Percentiles rank a stretch among this genome's conserved stretches.
phyloP scores from a whole-genome alignment of 2,797 vertebrate genomes.

The Enteromius viviparus region DNA sequence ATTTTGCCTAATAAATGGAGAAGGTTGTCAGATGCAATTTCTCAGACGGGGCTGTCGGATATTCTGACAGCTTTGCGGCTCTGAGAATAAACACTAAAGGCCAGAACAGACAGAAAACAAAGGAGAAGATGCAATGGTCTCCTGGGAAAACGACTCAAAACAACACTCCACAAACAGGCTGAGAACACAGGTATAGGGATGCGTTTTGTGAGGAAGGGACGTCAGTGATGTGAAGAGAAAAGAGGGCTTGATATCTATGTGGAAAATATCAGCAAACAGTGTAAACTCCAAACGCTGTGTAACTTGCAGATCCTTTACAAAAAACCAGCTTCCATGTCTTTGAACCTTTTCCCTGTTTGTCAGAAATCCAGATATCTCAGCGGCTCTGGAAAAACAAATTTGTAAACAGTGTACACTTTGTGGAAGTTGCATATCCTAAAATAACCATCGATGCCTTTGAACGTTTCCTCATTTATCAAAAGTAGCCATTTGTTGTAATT shows the following conservation, averaged over 20 bases:
- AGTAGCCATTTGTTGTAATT: background rate
- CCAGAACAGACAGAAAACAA: constrained; percentile 42
- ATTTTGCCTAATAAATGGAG: constrained; percentile 46
- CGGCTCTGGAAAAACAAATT: constrained; percentile 6
- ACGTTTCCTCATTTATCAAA: constrained; percentile 8
- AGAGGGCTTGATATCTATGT: constrained; percentile 42
- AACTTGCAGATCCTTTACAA: constrained; percentile 18
- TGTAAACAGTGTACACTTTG: background rate
- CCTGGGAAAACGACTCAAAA: constrained; percentile 23
- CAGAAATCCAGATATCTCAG: constrained; percentile 5
- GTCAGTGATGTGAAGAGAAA: constrained; percentile 30
- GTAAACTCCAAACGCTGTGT: constrained; percentile 26
- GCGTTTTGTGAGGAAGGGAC: constrained; percentile 32
- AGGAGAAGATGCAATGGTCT: constrained; percentile 26
- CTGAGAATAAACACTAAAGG: constrained; percentile 52
- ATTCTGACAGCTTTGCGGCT: constrained; percentile 49
- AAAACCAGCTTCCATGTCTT: constrained; percentile 10
- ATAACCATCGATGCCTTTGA: constrained; percentile 21
- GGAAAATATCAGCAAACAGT: constrained; percentile 36
- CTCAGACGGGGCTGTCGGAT: constrained; percentile 45
- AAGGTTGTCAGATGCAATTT: constrained; percentile 49
- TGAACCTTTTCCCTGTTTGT: constrained; percentile 20
- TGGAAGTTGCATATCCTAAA: constrained; percentile 32
- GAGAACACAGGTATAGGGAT: constrained; percentile 43
- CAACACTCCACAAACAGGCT: constrained; percentile 25